A percentile compares a stretch with the other conserved stretches of the same genome.
Evolutionary conservation across 2,113 vertebrate genomes (phyloP).

Genomic region (Echinops telfairi): DNA sequence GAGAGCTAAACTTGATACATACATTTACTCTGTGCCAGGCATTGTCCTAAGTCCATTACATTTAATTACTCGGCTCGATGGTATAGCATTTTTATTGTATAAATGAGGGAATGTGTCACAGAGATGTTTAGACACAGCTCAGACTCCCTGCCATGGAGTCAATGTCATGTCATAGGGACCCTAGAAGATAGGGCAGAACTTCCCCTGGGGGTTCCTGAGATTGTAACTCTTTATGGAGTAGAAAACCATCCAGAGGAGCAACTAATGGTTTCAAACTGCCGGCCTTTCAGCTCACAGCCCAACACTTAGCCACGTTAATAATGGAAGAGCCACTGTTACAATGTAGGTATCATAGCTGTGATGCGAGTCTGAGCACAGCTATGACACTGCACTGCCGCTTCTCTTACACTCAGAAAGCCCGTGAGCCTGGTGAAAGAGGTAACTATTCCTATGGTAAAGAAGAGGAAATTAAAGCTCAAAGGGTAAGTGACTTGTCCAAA

Average conservation of each 20-base stretch:
- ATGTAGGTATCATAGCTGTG: neutral
- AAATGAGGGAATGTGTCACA: neutral
- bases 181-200: too few relatives aligned
- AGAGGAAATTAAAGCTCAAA: neutral
- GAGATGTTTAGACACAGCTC: neutral
- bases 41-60: neutral
- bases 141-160: too few relatives aligned
- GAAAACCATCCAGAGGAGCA: too few relatives aligned
- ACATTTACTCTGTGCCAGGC: neutral
- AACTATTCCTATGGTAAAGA: constrained; percentile 1
- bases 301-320: neutral
- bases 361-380: too few relatives aligned
- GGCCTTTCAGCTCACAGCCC: too few relatives aligned
- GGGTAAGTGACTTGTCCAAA: neutral
- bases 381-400: rapidly evolving
- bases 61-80: neutral
- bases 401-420: neutral
- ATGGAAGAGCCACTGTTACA: neutral
- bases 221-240: too few relatives aligned
- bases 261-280: too few relatives aligned
- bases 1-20: neutral
- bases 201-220: too few relatives aligned
- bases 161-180: too few relatives aligned
- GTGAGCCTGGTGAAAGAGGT: neutral
- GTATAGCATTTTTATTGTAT: neutral